phyloP scores from a whole-genome alignment of 2,113 vertebrate species.

The Connochaetes taurinus region DNA sequence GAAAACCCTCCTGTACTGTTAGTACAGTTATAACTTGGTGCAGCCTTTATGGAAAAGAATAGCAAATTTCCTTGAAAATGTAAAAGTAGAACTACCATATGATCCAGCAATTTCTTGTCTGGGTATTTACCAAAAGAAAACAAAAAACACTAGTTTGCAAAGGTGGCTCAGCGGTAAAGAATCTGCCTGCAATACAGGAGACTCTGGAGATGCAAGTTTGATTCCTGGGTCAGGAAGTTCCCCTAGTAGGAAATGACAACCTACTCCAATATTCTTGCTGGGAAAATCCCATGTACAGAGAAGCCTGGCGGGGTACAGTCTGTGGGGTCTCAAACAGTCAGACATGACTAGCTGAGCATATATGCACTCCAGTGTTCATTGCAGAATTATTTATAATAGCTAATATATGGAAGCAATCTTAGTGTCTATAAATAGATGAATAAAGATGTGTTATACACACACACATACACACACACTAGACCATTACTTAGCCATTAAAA shows the following conservation, averaged over 20 bases:
- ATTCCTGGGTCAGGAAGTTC: neutral
- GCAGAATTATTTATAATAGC: neutral
- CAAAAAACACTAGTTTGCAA: neutral
- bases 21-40: neutral
- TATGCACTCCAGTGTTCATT: neutral
- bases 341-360: neutral
- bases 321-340: neutral
- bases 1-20: neutral
- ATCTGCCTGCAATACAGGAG: neutral
- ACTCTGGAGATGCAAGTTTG: neutral
- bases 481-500: neutral
- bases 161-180: neutral
- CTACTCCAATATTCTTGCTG: neutral
- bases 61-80: neutral
- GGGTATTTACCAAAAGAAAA: neutral
- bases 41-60: neutral
- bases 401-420: neutral
- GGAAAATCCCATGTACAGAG: neutral
- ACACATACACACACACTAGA: neutral
- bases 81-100: neutral
- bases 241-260: neutral
- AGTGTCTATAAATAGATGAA: neutral
- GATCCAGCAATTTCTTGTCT: neutral
- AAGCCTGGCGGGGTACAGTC: neutral
- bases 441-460: neutral